Percentiles rank a stretch among this genome's conserved stretches.
Conservation (phyloP, 2,797 vertebrate species). For the Aulostomus chinensis region DNA sequence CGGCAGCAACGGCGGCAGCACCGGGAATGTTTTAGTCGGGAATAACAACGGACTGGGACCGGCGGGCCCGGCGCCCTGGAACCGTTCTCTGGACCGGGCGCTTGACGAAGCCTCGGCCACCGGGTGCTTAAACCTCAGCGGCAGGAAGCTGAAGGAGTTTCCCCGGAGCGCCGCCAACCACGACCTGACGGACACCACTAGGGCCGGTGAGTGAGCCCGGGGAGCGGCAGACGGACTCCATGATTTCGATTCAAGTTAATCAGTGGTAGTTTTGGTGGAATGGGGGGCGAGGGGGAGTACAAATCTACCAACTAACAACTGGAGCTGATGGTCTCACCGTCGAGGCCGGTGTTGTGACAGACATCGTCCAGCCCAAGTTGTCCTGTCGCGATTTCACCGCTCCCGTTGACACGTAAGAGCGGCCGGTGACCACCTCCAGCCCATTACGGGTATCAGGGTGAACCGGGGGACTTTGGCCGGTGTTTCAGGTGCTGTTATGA, state of each 20-base stretch:
- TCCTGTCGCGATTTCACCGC: background rate
- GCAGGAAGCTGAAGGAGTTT: conserved; percentile 98
- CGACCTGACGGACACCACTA: conserved; percentile 95
- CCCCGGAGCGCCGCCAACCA: conserved; percentile 91
- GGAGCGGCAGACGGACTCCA: no score
- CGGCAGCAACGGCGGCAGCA: conserved; percentile 8
- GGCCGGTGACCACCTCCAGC: no score
- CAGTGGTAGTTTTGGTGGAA: no score
- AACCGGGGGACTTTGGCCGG: no score
- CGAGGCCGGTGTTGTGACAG: conserved; percentile 42
- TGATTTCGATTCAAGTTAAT: no score
- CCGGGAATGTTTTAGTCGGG: conserved; percentile 24
- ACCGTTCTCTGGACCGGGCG: conserved; percentile 91
- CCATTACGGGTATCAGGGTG: no score
- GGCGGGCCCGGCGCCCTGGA: conserved; percentile 85
- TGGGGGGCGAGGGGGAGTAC: no score
- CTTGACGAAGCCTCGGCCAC: conserved; percentile 92
- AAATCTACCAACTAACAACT: no score
- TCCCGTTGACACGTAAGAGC: no score
- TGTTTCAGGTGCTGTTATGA: no score
- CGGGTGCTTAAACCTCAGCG: conserved; percentile 91
- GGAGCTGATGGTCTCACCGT: no score
- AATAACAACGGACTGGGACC: conserved; percentile 53
- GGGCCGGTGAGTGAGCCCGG: conserved; percentile 84
- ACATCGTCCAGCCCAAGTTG: background rate